Evolutionary conservation across 2,797 vertebrate species (phyloP).

Genomic region (Dryobates pubescens): DNA sequence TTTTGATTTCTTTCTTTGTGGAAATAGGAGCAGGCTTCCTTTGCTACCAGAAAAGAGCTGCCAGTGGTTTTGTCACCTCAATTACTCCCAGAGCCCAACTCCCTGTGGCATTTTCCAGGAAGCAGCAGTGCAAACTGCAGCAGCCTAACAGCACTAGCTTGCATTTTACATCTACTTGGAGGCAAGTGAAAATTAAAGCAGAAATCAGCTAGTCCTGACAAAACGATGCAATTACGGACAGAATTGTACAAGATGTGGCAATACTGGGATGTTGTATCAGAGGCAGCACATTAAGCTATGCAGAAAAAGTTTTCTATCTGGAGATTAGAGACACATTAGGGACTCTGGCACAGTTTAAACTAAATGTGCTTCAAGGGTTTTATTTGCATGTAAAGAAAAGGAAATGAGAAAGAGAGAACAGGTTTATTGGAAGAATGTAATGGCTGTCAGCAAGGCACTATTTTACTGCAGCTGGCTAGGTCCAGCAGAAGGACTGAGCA

Average conservation of each 20-base stretch:
- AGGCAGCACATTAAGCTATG: rapidly evolving
- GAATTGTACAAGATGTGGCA: background rate
- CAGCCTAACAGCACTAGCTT: background rate
- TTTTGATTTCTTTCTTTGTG: background rate
- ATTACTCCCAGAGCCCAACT: background rate
- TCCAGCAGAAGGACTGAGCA: background rate
- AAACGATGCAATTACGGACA: background rate
- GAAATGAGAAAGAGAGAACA: background rate
- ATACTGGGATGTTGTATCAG: background rate
- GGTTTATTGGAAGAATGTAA: background rate
- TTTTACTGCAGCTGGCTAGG: background rate
- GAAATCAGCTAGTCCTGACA: background rate
- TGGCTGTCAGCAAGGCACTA: background rate
- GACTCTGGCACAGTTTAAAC: background rate
- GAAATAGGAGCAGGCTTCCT: background rate
- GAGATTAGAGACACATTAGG: background rate
- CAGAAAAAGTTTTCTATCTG: background rate
- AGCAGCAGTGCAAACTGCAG: background rate
- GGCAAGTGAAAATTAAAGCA: background rate
- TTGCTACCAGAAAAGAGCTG: background rate
- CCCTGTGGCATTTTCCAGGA: background rate
- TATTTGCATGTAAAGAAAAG: background rate
- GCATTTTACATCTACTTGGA: rapidly evolving
- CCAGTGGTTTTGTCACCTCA: background rate
- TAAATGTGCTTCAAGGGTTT: background rate